Conservation (phyloP, 2,888 invertebrate species). For the Orthosia gothica region DNA sequence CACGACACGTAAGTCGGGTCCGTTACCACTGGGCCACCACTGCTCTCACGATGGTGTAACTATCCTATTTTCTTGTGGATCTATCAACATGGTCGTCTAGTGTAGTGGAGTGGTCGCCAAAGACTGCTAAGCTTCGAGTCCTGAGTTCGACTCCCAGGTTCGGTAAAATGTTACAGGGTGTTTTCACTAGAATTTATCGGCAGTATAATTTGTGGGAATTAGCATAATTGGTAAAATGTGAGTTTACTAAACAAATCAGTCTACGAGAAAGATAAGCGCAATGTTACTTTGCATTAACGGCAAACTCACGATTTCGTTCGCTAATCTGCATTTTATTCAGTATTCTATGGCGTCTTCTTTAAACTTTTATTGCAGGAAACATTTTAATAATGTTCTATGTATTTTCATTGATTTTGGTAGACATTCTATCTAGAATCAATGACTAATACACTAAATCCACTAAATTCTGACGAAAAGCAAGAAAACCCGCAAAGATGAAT, state of each 20-base stretch:
- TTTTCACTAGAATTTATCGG: neutral
- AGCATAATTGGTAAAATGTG: neutral
- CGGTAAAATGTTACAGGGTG: no score
- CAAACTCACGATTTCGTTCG: no score
- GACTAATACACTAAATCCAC: neutral
- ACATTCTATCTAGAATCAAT: neutral
- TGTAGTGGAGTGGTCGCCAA: neutral
- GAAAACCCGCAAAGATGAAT: conserved; percentile 34
- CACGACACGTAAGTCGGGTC: no score
- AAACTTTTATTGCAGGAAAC: no score
- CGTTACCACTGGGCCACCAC: no score
- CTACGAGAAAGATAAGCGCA: no score
- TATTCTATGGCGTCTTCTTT: no score
- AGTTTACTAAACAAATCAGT: neutral
- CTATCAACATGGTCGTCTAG: neutral
- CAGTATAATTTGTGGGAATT: neutral
- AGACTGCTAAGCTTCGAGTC: neutral
- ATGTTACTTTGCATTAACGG: neutral
- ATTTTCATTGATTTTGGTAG: no score
- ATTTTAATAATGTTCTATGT: no score
- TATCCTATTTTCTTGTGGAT: neutral
- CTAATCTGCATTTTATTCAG: neutral
- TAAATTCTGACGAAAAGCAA: conserved; percentile 7
- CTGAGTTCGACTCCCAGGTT: neutral
- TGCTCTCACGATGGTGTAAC: no score